Base-by-base conservation (phyloP, 1,140 invertebrate species). In the Polypedilum vanderplanki region DNA sequence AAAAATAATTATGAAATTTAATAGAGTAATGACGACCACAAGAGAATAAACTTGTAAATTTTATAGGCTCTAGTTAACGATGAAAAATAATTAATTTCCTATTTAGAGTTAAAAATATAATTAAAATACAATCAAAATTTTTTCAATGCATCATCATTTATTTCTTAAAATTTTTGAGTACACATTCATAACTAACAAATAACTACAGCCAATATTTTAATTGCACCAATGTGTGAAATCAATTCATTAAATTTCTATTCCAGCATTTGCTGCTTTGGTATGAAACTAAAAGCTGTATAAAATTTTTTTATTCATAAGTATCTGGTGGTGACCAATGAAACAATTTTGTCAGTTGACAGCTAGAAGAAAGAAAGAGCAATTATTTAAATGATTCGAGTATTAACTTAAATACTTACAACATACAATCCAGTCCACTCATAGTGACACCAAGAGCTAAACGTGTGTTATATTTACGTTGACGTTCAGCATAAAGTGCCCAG, bases 381-480 rank as follows among this genome's bases (percentile, higher is more conserved):
- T 17, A 67, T n/a, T 15, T 15, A 15, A 57, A 57, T 8, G 8
- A 17, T 8, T 17, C 64, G 15, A 7, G 64, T 15, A 10, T 10
- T 10, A 46, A 3, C 41, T 3, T 7, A 8, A 46, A 46, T 12
- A 46, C 65, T 70, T 22, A 70, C 65, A 7, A 70, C 9, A 18
- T 20, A 70, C 3, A 20, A 9, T 18, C n/a, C 65, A 17, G 17
- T 20, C 17, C 8, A 70, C 8, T 18, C 18, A 22, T 7, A 70
- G 18, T 18, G 76, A 91, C 76, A n/a, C 91, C 90, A 73, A 84
- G 78, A 33, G 84, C 76, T n/a, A 94, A 83, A 20, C 87, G 84
- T 8, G 85, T 79, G 79, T 93, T 93, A 83, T 91, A 90, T 79
- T 86, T 88, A 74, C 83, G 83, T 77, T 93, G 88, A 40, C 85